Evolutionary conservation across 2,797 vertebrate genomes (phyloP), one percentile per base, ranked within the genome.

Genomic region (Epinephelus awoara): DNA sequence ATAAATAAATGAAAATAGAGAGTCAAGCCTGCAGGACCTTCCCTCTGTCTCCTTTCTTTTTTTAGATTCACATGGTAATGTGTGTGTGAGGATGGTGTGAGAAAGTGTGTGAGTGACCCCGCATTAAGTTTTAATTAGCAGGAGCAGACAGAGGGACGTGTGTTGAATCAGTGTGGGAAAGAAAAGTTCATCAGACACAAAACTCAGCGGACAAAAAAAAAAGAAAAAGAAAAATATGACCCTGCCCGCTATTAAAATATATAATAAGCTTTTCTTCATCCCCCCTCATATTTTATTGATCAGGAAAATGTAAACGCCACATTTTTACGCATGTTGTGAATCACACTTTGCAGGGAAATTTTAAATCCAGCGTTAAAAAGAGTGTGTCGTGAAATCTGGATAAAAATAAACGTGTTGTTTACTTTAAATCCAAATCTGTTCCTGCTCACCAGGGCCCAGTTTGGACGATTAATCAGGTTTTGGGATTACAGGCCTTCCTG

Each of bases 121-220:
- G 94, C 94, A 97, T 97, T 96, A 97, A 95, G 94, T 95, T 97
- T 96, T 97, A 96, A 97, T 97, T 96, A 96, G 94, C 91, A 86
- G 93, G 56, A 79, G 84, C 83, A 87, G 78, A 85, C 90, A 91
- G 92, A 91, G 77, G 80, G 87, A 96, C 94, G 96, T 96, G 95
- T 91, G 85, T 90, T 94, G 96, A 96, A 96, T 96, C 93, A 87
- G 42, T 64, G 81, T 63, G 67, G 46, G 42, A 51, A 72, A 72
- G 40, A 77, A 80, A 91, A 87, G 61, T 79, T 88, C 67, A 88
- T 64, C 81, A 84, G 74, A 63, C 71, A 59, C 78, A 70, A 73
- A 73, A 57, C 47, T 77, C 62, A n/a, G 54, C 14, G 57, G 46
- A 77, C 51, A 61, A 47, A 65, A 34, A 34, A 27, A 29, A 25